Conservation (phyloP, 2,888 invertebrate genomes). For the Aquatica leii region DNA sequence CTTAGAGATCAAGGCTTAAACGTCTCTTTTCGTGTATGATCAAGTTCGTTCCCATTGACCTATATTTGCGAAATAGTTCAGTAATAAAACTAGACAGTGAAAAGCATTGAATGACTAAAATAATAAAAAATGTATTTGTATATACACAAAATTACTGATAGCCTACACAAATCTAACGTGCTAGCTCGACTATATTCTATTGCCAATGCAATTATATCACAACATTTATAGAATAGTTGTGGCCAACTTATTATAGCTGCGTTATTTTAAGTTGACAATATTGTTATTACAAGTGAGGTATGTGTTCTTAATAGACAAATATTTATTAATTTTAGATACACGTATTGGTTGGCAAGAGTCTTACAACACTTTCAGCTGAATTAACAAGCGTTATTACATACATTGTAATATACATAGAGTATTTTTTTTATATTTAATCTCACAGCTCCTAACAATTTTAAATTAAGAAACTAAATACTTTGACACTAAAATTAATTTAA, state of each 20-base stretch:
- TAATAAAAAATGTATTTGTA: background rate
- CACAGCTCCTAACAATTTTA: too few relatives aligned
- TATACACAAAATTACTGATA: background rate
- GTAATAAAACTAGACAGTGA: background rate
- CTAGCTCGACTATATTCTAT: slow-evolving; percentile 27
- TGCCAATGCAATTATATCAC: slow-evolving; percentile 27
- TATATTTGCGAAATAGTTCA: background rate
- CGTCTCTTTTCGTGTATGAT: background rate
- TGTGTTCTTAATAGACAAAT: slow-evolving; percentile 25
- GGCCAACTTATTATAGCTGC: slow-evolving; percentile 21
- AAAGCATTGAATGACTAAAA: background rate
- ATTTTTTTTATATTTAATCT: too few relatives aligned
- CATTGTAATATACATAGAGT: too few relatives aligned
- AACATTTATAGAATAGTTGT: slow-evolving; percentile 30
- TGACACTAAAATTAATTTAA: too few relatives aligned
- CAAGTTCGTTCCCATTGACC: slow-evolving; percentile 10
- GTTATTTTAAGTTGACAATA: slow-evolving; percentile 32
- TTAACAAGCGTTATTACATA: too few relatives aligned
- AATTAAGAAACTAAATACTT: too few relatives aligned
- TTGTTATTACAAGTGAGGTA: slow-evolving; percentile 23
- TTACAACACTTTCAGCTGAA: too few relatives aligned
- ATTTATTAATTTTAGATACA: slow-evolving; percentile 23
- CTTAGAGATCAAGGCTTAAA: background rate
- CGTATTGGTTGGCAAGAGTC: slow-evolving; percentile 1
- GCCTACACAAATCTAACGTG: slow-evolving; percentile 17